Percentiles rank a stretch among this genome's conserved stretches.
Conservation (phyloP, 2,888 invertebrate species). For the Drosophila neonasuta region DNA sequence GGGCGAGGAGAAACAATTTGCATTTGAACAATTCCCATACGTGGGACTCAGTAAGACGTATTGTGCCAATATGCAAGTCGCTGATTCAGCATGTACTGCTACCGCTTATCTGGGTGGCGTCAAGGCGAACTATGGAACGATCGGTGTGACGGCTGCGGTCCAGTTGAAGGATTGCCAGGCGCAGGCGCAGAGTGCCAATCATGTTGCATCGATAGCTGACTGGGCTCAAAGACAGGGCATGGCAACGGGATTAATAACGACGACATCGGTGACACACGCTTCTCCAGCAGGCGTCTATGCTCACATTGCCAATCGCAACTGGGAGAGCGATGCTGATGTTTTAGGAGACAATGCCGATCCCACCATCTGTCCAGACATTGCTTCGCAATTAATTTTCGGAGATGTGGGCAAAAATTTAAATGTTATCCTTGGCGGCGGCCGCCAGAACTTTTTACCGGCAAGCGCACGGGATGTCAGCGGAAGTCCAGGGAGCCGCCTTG, state of each 20-base stretch:
- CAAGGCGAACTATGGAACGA: conserved; percentile 89
- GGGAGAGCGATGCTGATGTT: conserved; percentile 88
- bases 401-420: conserved; percentile 87
- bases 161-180: conserved; percentile 86
- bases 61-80: conserved; percentile 89
- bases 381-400: conserved; percentile 86
- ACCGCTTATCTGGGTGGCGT: conserved; percentile 91
- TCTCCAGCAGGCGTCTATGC: conserved; percentile 90
- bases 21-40: conserved; percentile 90
- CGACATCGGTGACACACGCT: conserved; percentile 90
- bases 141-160: conserved; percentile 89
- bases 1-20: conserved; percentile 88
- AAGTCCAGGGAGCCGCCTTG: conserved; percentile 83
- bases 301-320: conserved; percentile 87
- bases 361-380: conserved; percentile 87
- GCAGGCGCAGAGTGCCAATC: conserved; percentile 84
- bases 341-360: conserved; percentile 83
- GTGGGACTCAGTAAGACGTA: conserved; percentile 91
- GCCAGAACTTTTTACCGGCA: conserved; percentile 86
- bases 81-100: conserved; percentile 92
- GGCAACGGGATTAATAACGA: conserved; percentile 88
- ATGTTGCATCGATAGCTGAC: conserved; percentile 86
- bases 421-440: conserved; percentile 91
- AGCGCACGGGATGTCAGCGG: conserved; percentile 83
- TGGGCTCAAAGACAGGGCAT: conserved; percentile 88